Evolutionary conservation across 2,797 vertebrate genomes (phyloP), one percentile per base, ranked within the genome.

Genomic region (Mus caroli): DNA sequence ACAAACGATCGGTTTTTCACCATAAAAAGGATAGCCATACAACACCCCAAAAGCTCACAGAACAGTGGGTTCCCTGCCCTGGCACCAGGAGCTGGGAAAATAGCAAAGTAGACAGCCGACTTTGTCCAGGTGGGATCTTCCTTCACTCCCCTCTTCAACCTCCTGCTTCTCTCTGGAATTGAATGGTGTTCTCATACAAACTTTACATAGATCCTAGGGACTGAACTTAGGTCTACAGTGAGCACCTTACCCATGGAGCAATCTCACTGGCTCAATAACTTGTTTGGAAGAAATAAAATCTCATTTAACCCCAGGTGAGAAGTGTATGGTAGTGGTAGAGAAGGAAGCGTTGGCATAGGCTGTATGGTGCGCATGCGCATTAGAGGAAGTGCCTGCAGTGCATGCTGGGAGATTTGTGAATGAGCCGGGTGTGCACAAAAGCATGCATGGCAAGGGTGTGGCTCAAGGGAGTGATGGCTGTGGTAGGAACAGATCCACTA

Each of bases 381-480:
- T 31, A 90, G 58, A 92, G 79, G 52, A 43, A 88, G 88, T 43
- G 9, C 52, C 6, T 19, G 56, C 19, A 62, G 58, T 31, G 69
- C 28, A 40, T 28, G 5, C 79, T 17, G 24, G 88, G 94, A 94
- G 52, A 88, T 87, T 56, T 95, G 40, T 95, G 93, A 97, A 67
- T 0, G 12, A 62, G 24, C 0, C 0, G 0, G 37, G 78, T 79
- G 82, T 31, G 62, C 40, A 43, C 28, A 12, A 28, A 43, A 19
- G 60, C 6, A 2, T 5, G 20, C 10, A 28, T 24, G 17, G n/a
- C 31, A 86, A 52, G 46, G 37, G 15, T 0, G 31, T 0, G 8
- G 64, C 13, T 82, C 52, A 40, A 69, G n/a, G 40, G 60, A 80
- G 73, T 3, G 54, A 15, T 64, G 58, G 34, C 11, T 34, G 13